These are phyloP conservation scores for Rhodinocichla rosea DNA, from an alignment of 2,113 vertebrate species.

Conservation along the genomic window DNA sequence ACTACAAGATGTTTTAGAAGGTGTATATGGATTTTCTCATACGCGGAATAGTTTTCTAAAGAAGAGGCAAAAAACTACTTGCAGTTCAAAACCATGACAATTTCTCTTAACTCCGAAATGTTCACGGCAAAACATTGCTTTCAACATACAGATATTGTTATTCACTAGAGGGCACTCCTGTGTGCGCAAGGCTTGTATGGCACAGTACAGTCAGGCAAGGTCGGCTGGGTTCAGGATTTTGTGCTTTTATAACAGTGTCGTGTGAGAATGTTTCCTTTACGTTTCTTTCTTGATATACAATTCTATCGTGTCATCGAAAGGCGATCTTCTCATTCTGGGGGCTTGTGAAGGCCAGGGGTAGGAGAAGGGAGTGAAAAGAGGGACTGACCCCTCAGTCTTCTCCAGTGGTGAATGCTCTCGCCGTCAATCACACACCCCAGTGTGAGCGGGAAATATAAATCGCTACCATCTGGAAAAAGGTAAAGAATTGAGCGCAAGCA, in stretches of 20 bases:
- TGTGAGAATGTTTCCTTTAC: not conserved
- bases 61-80: not conserved
- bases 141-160: not conserved
- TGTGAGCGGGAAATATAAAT: not conserved
- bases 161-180: not conserved
- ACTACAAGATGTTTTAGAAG: not conserved
- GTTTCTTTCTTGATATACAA: not conserved
- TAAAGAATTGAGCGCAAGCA: no score
- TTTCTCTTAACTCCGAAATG: not conserved
- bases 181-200: not conserved
- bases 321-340: not conserved
- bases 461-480: not conserved
- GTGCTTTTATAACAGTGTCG: not conserved
- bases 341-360: not conserved
- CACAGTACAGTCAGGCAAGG: not conserved
- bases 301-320: not conserved
- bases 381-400: not conserved
- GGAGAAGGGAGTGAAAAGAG: not conserved
- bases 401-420: not conserved
- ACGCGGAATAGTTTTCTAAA: not conserved
- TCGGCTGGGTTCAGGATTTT: not conserved
- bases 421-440: rapidly evolving
- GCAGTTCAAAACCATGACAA: not conserved
- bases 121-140: not conserved
- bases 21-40: not conserved